A percentile compares a stretch with the other conserved stretches of the same genome.
These are phyloP conservation scores for Strigamia crassipes DNA, from an alignment of 2,888 invertebrate genomes.

Conservation along the genomic window DNA sequence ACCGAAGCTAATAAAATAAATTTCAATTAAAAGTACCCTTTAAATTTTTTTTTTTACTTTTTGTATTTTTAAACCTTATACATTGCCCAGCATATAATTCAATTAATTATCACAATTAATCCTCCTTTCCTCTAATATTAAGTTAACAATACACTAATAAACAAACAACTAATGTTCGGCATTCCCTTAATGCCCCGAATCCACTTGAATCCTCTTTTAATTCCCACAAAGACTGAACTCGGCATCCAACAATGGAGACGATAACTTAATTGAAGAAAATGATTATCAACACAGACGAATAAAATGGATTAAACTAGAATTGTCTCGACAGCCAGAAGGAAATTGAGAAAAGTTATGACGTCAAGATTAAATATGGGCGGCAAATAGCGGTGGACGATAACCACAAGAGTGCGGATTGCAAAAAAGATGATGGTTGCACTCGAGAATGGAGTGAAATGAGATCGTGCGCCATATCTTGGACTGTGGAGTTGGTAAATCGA, in stretches of 20 bases:
- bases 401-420: slow-evolving; percentile 16
- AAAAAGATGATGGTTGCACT: slow-evolving; percentile 36
- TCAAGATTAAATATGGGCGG: slow-evolving; percentile 27
- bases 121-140: neutral
- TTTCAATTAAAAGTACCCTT: too few species aligned
- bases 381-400: slow-evolving; percentile 1
- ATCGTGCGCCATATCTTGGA: slow-evolving; percentile 35
- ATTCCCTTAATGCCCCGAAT: neutral
- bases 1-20: too few species aligned
- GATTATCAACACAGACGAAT: neutral
- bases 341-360: slow-evolving; percentile 35
- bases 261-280: slow-evolving; percentile 18
- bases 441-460: slow-evolving; percentile 31
- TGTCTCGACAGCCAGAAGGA: slow-evolving; percentile 1
- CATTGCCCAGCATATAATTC: neutral
- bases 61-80: neutral
- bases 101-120: neutral
- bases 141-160: neutral
- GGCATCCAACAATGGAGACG: neutral
- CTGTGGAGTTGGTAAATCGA: slow-evolving; percentile 42
- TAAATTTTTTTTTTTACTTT: neutral
- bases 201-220: slow-evolving; percentile 8
- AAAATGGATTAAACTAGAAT: slow-evolving; percentile 18
- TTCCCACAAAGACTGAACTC: neutral
- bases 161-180: neutral